phyloP scores from a whole-genome alignment of 2,888 invertebrate species.

The Trichopoda pennipes region DNA sequence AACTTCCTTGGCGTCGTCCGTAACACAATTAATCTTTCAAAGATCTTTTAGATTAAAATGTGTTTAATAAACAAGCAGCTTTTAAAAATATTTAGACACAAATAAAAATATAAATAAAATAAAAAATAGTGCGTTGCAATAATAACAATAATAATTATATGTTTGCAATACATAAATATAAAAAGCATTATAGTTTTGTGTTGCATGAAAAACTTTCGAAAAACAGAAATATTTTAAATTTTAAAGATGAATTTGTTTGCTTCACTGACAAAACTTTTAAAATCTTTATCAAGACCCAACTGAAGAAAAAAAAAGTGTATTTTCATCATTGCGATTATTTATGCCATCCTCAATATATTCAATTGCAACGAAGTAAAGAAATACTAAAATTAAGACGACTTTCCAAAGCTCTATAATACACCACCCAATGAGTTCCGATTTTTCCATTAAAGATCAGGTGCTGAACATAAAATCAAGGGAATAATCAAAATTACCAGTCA shows the following conservation, averaged over 20 bases:
- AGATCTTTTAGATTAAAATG: too few species aligned
- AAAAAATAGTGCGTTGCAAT: too few species aligned
- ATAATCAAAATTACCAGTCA: too few species aligned
- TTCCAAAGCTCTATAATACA: neutral
- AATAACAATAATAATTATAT: too few species aligned
- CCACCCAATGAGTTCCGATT: too few species aligned
- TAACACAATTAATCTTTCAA: too few species aligned
- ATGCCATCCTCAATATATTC: neutral
- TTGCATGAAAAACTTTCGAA: neutral
- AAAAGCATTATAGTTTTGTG: neutral
- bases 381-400: neutral
- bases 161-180: neutral
- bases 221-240: neutral
- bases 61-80: too few species aligned
- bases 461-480: too few species aligned
- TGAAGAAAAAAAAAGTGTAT: neutral
- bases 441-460: too few species aligned
- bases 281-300: slow-evolving; percentile 15
- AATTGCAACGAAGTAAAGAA: neutral
- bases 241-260: slow-evolving; percentile 17
- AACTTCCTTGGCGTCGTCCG: slow-evolving; percentile 17
- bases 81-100: too few species aligned
- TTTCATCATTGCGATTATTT: neutral
- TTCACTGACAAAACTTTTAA: slow-evolving; percentile 2
- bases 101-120: too few species aligned